A percentile compares a stretch with the other conserved stretches of the same genome.
Conservation (phyloP, 2,113 vertebrate genomes). For the Regulus satrapa region DNA sequence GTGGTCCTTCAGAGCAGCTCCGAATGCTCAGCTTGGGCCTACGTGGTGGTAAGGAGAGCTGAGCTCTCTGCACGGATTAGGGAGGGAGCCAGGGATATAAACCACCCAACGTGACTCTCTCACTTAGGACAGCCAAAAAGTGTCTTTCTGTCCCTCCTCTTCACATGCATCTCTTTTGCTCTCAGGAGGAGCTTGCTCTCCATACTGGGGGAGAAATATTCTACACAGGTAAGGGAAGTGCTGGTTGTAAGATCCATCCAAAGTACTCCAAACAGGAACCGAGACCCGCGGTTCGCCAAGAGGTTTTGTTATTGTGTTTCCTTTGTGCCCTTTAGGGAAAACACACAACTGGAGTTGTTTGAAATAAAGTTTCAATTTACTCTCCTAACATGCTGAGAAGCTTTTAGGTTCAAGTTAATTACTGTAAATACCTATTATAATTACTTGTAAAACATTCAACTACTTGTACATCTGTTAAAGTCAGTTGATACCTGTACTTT, state of each 20-base stretch:
- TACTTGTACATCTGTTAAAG: slow-evolving; percentile 38
- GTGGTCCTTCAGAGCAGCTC: neutral
- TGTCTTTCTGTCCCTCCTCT: neutral
- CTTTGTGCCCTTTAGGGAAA: neutral
- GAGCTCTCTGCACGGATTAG: neutral
- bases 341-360: neutral
- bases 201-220: neutral
- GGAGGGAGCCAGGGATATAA: neutral
- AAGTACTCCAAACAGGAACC: neutral
- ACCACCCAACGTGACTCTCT: neutral
- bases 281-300: neutral
- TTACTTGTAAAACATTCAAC: slow-evolving; percentile 25
- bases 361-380: slow-evolving; percentile 53
- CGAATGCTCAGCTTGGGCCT: neutral
- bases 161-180: neutral
- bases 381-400: slow-evolving; percentile 37
- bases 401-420: slow-evolving; percentile 48
- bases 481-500: neutral
- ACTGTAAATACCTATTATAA: slow-evolving; percentile 48
- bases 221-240: neutral
- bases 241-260: neutral
- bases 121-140: neutral
- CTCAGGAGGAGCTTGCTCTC: neutral
- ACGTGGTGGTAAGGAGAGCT: neutral
- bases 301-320: neutral